These are phyloP conservation scores for Pimephales promelas DNA, from an alignment of 2,113 vertebrate species.

Conservation along the genomic window DNA sequence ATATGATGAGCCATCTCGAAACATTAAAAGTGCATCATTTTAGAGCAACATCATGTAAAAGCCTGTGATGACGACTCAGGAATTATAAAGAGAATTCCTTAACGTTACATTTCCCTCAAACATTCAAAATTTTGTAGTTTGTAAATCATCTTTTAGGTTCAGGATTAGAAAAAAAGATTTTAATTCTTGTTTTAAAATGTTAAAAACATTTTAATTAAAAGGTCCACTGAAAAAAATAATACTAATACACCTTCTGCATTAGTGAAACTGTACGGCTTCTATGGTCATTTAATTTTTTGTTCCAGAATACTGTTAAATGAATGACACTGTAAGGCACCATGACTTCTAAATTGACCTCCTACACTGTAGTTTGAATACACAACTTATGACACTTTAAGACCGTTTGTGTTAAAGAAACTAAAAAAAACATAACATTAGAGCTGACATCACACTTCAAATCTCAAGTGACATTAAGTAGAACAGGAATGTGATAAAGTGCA, in stretches of 20 bases:
- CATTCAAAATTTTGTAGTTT: background rate
- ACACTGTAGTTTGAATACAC: background rate
- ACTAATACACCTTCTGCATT: background rate
- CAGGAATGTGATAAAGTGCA: constrained; percentile 56
- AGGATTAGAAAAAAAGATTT: no score
- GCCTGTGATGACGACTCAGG: background rate
- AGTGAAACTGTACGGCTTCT: background rate
- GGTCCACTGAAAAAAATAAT: background rate
- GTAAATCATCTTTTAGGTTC: constrained; percentile 2
- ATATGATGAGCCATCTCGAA: constrained; percentile 21
- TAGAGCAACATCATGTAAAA: constrained; percentile 1
- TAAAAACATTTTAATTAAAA: no score
- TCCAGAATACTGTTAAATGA: background rate
- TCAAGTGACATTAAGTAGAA: constrained; percentile 15
- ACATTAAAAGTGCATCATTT: constrained; percentile 30
- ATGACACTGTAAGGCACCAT: background rate
- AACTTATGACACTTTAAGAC: background rate
- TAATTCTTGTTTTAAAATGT: no score
- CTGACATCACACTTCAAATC: background rate
- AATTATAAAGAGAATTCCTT: background rate
- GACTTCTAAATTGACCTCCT: background rate
- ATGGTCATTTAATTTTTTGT: background rate
- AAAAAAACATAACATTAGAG: background rate
- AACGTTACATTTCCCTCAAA: constrained; percentile 3
- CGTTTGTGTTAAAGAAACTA: background rate